Evolutionary conservation across 2,888 invertebrate genomes (phyloP), one percentile per base, ranked within the genome.

Genomic region (Nebria salina): DNA sequence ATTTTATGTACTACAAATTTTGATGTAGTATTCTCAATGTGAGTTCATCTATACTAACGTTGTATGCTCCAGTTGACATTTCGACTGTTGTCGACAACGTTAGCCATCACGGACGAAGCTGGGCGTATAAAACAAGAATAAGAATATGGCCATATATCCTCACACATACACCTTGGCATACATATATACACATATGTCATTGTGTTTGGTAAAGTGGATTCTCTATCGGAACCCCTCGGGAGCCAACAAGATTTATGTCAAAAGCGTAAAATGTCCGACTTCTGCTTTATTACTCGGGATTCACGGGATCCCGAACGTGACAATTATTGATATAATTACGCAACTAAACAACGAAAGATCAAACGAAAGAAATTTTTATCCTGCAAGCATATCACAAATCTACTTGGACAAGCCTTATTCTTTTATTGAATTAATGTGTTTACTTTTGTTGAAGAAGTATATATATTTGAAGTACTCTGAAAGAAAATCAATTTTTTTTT

Each of bases 161-260:
- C 66, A 34, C 64, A 75, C 34, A 34, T 34, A 34, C 34, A 34
- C 34, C 4, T 34, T 5, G 34, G 34, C 5, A 34, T 34, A 34
- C 34, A 34, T 34, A 34, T 76, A 68, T 76, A 34, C 68, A 76
- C 76, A 76, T 65, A 41, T 43, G 68, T 76, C 66, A 66, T 43
- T 64, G 66, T 73, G 73, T 78, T 65, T 78, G 42, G 78, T 72
- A 78, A 78, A 78, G 78, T 78, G 78, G 78, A 78, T 77, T 72
- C 72, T 65, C 72, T 64, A 72, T 78, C 73, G 65, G 42, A 85
- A 85, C 86, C 86, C 86, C 87, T 81, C 82, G 86, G 84, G 87
- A 86, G 84, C 84, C 85, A 85, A 85, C 86, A 85, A 87, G 88
- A 88, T 88, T 88, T 88, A 88, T 88, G 87, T 88, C 87, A 86